Conservation (phyloP, 2,113 vertebrate genomes). For the Pollachius pollachius region DNA sequence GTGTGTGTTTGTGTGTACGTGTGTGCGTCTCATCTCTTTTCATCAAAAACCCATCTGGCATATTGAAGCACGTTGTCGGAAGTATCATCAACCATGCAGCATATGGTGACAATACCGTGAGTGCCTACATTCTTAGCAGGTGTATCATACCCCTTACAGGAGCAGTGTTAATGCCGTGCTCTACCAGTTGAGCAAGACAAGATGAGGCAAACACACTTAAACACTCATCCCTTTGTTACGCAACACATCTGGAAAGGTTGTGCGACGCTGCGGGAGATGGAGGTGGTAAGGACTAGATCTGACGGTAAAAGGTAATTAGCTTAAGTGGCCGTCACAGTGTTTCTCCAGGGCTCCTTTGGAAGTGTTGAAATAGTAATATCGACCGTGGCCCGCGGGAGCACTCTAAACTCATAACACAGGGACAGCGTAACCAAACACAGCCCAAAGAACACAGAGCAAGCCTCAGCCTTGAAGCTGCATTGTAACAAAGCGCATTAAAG, state of each 20-base stretch:
- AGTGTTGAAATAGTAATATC: slow-evolving; percentile 41
- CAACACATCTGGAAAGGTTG: slow-evolving; percentile 24
- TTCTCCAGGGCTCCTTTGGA: slow-evolving; percentile 52
- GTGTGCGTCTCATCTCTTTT: too few relatives aligned
- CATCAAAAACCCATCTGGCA: too few relatives aligned
- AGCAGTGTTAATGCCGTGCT: too few relatives aligned
- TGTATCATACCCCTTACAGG: too few relatives aligned
- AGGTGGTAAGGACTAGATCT: slow-evolving; percentile 40
- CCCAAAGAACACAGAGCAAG: neutral
- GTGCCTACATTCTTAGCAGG: too few relatives aligned
- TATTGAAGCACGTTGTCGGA: too few relatives aligned
- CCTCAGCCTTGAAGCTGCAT: neutral
- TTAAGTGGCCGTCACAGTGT: slow-evolving; percentile 47
- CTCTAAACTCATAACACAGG: slow-evolving; percentile 34
- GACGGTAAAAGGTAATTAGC: slow-evolving; percentile 60
- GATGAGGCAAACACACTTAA: neutral
- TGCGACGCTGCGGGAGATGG: slow-evolving; percentile 24
- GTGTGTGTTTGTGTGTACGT: too few relatives aligned
- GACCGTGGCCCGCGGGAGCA: slow-evolving; percentile 30
- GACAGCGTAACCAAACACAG: too few relatives aligned
- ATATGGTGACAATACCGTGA: too few relatives aligned
- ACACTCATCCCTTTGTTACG: neutral
- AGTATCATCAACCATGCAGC: too few relatives aligned
- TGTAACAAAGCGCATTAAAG: too few relatives aligned
- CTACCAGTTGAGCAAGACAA: too few relatives aligned